Conservation (phyloP, 1,140 invertebrate genomes). For the Lepidurus apus region DNA sequence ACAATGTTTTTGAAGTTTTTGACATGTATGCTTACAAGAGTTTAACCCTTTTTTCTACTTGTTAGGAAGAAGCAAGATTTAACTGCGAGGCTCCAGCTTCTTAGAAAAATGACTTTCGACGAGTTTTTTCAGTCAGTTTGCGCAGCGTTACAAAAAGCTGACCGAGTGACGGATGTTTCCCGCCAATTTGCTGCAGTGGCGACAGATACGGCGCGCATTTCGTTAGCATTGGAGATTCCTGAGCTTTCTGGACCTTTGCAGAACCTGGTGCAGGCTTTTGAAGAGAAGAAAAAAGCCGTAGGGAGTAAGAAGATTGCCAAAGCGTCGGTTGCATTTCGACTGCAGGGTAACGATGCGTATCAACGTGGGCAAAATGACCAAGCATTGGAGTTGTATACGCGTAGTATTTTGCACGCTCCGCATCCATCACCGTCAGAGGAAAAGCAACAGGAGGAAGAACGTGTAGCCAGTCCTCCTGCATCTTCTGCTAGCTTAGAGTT, state of each 20-base stretch:
- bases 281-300: neutral
- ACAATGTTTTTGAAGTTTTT: neutral
- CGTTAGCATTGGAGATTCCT: conserved; percentile 3
- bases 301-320: neutral
- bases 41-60: neutral
- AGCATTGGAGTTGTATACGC: conserved; percentile 28
- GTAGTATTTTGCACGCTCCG: conserved; percentile 24
- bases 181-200: neutral
- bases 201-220: conserved; percentile 24
- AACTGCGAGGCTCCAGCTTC: neutral
- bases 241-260: neutral
- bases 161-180: conserved; percentile 27
- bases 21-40: neutral
- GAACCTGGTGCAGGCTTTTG: neutral
- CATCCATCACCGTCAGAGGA: conserved; percentile 12
- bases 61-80: neutral
- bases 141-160: conserved; percentile 22
- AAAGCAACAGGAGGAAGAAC: neutral
- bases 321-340: conserved; percentile 23
- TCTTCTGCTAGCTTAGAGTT: conserved; percentile 46
- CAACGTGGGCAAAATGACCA: conserved; percentile 20
- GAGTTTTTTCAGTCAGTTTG: conserved; percentile 27
- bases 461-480: neutral
- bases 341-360: conserved; percentile 25
- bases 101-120: conserved; percentile 29